These are phyloP conservation scores for Caranx melampygus DNA, from an alignment of 2,113 vertebrate genomes.

Conservation along the genomic window DNA sequence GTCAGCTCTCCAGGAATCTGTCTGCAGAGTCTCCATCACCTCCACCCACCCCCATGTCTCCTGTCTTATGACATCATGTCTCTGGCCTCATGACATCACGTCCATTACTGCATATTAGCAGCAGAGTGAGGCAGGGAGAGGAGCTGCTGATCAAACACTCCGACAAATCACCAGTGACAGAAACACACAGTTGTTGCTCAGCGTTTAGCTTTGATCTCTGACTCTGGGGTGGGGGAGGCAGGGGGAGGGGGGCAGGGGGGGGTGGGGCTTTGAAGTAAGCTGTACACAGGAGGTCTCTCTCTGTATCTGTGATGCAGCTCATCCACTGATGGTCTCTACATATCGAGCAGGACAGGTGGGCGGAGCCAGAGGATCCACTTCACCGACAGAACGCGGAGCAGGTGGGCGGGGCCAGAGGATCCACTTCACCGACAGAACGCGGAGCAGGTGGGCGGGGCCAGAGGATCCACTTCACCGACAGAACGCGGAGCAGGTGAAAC, in stretches of 20 bases:
- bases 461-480: too few species aligned
- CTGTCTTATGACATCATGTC: constrained; percentile 74
- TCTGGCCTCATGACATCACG: constrained; percentile 76
- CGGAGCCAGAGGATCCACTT: too few species aligned
- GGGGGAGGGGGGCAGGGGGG: constrained; percentile 60
- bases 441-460: too few species aligned
- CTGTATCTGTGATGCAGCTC: background rate
- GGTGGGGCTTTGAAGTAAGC: constrained; percentile 79
- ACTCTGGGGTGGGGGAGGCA: constrained; percentile 71
- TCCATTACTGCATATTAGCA: constrained; percentile 82
- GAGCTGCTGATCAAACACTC: constrained; percentile 81
- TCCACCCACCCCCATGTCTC: constrained; percentile 59
- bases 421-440: too few species aligned
- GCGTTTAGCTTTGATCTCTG: constrained; percentile 82
- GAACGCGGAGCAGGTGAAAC: too few species aligned
- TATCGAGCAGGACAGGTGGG: background rate
- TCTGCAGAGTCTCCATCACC: constrained; percentile 63
- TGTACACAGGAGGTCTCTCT: constrained; percentile 66
- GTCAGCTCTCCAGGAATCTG: constrained; percentile 45
- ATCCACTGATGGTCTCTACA: too few species aligned
- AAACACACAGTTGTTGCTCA: constrained; percentile 81
- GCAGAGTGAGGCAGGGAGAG: constrained; percentile 73
- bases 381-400: too few species aligned
- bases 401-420: too few species aligned
- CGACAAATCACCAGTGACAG: constrained; percentile 82